Evolutionary conservation across 2,888 invertebrate species (phyloP).

Genomic region (Dendrolimus pini): DNA sequence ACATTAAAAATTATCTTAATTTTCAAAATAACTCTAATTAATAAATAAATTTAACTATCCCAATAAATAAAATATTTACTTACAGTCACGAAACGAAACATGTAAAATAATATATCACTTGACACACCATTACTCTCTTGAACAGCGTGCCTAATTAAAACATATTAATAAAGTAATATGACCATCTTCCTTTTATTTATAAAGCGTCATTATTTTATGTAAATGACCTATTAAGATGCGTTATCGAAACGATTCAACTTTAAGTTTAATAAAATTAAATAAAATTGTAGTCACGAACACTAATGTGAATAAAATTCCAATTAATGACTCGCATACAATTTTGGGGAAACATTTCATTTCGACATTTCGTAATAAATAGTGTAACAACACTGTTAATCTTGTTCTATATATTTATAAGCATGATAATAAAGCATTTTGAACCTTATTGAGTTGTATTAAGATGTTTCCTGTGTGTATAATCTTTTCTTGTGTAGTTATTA

Average conservation of each 20-base stretch:
- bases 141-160: conserved; percentile 4
- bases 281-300: conserved; percentile 43
- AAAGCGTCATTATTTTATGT: conserved; percentile 15
- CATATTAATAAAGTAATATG: conserved; percentile 3
- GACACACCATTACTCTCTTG: conserved; percentile 4
- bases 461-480: conserved; percentile 9
- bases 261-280: conserved; percentile 35
- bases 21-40: too few relatives aligned
- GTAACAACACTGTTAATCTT: conserved; percentile 45
- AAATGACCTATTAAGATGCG: conserved; percentile 36
- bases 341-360: conserved; percentile 63
- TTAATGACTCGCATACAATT: conserved; percentile 55
- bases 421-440: background rate
- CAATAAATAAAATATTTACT: too few relatives aligned
- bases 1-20: too few relatives aligned
- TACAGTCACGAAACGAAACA: too few relatives aligned
- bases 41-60: too few relatives aligned
- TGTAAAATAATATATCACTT: background rate
- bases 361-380: conserved; percentile 64
- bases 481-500: conserved; percentile 31
- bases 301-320: conserved; percentile 63
- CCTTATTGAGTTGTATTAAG: background rate
- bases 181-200: background rate
- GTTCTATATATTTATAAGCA: conserved; percentile 32
- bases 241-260: conserved; percentile 42